Conservation (phyloP, 2,888 invertebrate genomes). For the Drosophila pseudotalamancana region DNA sequence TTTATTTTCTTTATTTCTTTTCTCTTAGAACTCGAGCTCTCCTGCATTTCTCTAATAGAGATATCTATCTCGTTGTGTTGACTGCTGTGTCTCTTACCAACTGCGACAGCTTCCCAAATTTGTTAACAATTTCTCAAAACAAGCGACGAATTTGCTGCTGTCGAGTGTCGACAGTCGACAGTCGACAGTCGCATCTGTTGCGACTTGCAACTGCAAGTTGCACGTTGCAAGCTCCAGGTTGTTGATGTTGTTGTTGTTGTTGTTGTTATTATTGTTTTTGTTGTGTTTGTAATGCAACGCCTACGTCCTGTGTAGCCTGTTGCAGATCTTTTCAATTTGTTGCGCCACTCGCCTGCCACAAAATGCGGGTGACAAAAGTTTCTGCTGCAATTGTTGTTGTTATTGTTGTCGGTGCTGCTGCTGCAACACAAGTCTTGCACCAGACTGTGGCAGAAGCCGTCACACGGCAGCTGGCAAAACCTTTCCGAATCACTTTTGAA, state of each 20-base stretch:
- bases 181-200: conserved; percentile 15
- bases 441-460: conserved; percentile 26
- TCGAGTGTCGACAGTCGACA: conserved; percentile 3
- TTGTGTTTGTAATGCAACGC: conserved; percentile 28
- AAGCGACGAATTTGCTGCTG: conserved; percentile 28
- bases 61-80: conserved; percentile 20
- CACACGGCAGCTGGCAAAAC: conserved; percentile 31
- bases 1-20: too few relatives aligned
- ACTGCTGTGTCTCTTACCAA: conserved; percentile 18
- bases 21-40: neutral
- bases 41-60: conserved; percentile 17
- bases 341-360: conserved; percentile 25
- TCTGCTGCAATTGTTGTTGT: conserved; percentile 5
- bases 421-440: conserved; percentile 6
- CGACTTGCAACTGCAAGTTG: conserved; percentile 18
- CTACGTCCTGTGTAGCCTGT: conserved; percentile 23
- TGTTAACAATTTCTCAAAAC: conserved; percentile 43
- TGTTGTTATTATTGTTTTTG: conserved; percentile 1
- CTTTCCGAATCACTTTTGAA: conserved; percentile 21
- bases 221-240: conserved; percentile 2
- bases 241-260: conserved; percentile 19
- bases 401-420: conserved; percentile 4
- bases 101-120: conserved; percentile 29
- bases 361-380: conserved; percentile 59
- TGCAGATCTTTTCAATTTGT: conserved; percentile 46